These are phyloP conservation scores for Mus spretus DNA, from an alignment of 2,797 vertebrate species.

Conservation along the genomic window DNA sequence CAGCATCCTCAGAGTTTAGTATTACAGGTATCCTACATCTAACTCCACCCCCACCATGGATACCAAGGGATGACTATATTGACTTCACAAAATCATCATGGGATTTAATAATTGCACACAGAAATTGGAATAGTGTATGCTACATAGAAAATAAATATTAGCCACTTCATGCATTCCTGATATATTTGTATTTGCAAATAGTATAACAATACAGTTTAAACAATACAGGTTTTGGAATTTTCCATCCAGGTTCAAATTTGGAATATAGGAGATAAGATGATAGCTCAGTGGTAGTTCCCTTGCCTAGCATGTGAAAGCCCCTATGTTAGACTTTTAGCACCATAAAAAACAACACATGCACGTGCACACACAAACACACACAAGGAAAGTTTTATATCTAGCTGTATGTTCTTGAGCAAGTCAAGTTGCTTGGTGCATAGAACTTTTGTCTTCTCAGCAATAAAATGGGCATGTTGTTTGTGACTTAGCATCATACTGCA, in stretches of 20 bases:
- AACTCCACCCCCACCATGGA: too few species aligned
- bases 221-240: background rate
- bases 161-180: background rate
- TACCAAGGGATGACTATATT: background rate
- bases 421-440: background rate
- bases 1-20: background rate
- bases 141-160: background rate
- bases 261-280: too few species aligned
- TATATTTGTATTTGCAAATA: background rate
- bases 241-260: background rate
- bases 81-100: background rate
- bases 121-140: background rate
- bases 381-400: background rate
- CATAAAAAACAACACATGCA: background rate
- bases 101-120: background rate
- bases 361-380: background rate
- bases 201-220: background rate
- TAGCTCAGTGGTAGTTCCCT: background rate
- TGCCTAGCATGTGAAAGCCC: background rate
- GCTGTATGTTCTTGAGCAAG: background rate
- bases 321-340: background rate
- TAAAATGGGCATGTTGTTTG: background rate
- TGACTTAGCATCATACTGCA: background rate
- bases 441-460: constrained; percentile 11
- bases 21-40: background rate